Evolutionary conservation across 1,140 invertebrate species (phyloP), one percentile per base, ranked within the genome.

Genomic region (Rhopalosiphum padi): DNA sequence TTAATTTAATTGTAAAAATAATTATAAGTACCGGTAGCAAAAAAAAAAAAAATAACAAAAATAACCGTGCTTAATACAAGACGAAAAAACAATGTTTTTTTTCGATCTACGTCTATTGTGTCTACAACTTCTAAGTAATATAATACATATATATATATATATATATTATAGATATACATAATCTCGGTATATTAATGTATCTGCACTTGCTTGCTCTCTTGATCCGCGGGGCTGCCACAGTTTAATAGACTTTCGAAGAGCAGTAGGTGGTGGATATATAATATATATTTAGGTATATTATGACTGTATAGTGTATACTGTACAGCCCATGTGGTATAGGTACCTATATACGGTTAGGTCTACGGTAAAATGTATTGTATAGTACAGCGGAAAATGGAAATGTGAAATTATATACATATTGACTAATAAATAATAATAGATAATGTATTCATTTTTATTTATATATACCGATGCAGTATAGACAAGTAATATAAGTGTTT

Each of bases 1-100:
- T 89, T 89, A 89, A 89, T 89, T 89, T 35, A 89, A 89, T 89
- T 89, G 87, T 89, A 89, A 89, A 89, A 53, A 89, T 89, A 89
- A 89, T 89, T 89, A 53, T 89, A 53, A n/a, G 87, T 89, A 89
- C 87, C 41, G 22, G 46, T 88, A 48, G 46, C 46, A 15, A 23
- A 89, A 86, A 41, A 43, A 41, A 43, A 86, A 21, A 85, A 5
- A 86, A 51, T 8, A 88, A 23, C 21, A 88, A 88, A 51, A 88
- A 48, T 37, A 89, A 89, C 37, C 48, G 9, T 22, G 35, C n/a
- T 89, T 89, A 51, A 53, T 89, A 35, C n/a, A 53, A 53, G 21
- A 89, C 30, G 46, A 89, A 89, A 89, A 88, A 89, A 53, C 30
- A 37, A 51, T 89, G 30, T 53, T 37, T 88, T 46, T 85, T 88